A percentile compares a stretch with the other conserved stretches of the same genome.
Evolutionary conservation across 2,888 invertebrate species (phyloP).

Genomic region (Toxonevra muliebris): DNA sequence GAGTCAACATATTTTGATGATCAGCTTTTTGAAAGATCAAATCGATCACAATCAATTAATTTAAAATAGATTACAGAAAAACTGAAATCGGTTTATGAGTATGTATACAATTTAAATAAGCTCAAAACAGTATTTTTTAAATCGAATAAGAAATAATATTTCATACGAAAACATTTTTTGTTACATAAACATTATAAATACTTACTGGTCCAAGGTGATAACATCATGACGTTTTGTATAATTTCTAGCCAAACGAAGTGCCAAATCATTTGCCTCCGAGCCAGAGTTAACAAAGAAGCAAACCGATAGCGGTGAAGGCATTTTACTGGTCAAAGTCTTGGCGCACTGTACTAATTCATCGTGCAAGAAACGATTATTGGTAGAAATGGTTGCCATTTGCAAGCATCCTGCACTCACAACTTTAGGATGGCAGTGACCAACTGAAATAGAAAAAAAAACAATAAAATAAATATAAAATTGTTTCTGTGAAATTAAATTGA

Average conservation of each 20-base stretch:
- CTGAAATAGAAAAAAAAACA: conserved; percentile 68
- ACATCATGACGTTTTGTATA: conserved; percentile 90
- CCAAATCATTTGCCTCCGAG: conserved; percentile 98
- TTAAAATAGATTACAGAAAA: too few relatives aligned
- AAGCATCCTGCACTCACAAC: conserved; percentile 90
- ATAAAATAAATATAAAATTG: conserved; percentile 10
- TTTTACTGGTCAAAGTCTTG: conserved; percentile 79
- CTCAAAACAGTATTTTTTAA: neutral
- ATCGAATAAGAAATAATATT: neutral
- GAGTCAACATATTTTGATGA: too few relatives aligned
- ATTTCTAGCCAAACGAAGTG: conserved; percentile 86
- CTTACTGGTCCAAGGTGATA: conserved; percentile 97
- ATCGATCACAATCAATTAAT: too few relatives aligned
- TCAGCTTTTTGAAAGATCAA: too few relatives aligned
- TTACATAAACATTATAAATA: conserved; percentile 49
- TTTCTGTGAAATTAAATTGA: too few relatives aligned
- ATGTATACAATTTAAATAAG: neutral
- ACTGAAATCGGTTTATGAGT: too few relatives aligned
- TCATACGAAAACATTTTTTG: neutral
- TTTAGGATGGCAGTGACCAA: conserved; percentile 96
- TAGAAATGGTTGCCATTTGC: conserved; percentile 91
- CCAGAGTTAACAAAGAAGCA: conserved; percentile 99
- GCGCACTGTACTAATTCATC: conserved; percentile 95
- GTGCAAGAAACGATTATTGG: conserved; percentile 96
- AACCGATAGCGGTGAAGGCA: conserved; percentile 85